Percentiles rank a stretch among this genome's conserved stretches.
Conservation (phyloP, 92 coral and sea anemone genomes). For the Meandrina meandrites region DNA sequence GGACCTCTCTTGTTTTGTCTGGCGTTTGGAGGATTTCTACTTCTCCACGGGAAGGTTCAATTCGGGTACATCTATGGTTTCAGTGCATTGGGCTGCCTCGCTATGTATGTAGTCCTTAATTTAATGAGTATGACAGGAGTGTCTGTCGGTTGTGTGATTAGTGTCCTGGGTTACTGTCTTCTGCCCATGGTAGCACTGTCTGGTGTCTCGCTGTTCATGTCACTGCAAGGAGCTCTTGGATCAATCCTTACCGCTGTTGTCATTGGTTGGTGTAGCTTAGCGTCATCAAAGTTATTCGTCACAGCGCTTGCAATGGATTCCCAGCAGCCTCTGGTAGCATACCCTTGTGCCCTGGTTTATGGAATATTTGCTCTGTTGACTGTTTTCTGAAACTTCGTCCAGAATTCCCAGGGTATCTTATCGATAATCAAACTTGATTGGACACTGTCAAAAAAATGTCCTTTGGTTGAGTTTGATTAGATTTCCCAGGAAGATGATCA, state of each 20-base stretch:
- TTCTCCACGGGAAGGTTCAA: constrained; percentile 93
- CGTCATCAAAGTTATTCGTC: constrained; percentile 96
- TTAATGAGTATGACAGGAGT: constrained; percentile 98
- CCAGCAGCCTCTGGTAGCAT: constrained; percentile 95
- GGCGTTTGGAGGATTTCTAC: constrained; percentile 91
- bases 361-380: constrained; percentile 94
- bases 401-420: background rate
- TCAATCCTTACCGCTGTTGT: constrained; percentile 73
- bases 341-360: constrained; percentile 95
- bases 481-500: background rate
- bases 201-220: constrained; percentile 73
- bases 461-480: background rate
- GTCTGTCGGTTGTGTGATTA: constrained; percentile 84
- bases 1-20: constrained; percentile 95
- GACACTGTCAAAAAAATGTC: background rate
- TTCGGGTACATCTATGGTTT: constrained; percentile 97
- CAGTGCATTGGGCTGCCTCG: constrained; percentile 83
- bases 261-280: constrained; percentile 97
- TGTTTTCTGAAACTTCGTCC: constrained; percentile 60
- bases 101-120: constrained; percentile 92
- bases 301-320: constrained; percentile 94
- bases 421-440: background rate
- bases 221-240: constrained; percentile 86
- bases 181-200: constrained; percentile 94
- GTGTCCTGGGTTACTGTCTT: constrained; percentile 93